These are phyloP conservation scores for Synanthedon vespiformis DNA, from an alignment of 2,888 invertebrate species.

Conservation along the genomic window DNA sequence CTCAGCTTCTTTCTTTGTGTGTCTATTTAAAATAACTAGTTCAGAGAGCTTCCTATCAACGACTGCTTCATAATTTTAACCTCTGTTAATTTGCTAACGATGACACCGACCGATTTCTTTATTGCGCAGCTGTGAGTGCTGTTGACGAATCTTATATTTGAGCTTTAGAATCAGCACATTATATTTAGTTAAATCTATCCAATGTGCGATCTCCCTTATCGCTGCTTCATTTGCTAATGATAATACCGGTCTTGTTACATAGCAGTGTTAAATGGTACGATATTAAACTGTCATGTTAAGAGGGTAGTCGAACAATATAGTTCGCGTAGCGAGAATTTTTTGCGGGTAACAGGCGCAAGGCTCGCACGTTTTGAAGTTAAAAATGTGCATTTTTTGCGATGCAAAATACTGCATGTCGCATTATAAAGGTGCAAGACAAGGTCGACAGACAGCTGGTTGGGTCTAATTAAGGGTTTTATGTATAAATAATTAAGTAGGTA, in stretches of 20 bases:
- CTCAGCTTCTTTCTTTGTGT: no score
- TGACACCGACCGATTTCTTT: no score
- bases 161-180: no score
- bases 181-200: no score
- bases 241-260: no score
- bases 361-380: slow-evolving; percentile 33
- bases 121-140: no score
- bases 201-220: no score
- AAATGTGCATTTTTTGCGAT: slow-evolving; percentile 56
- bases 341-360: slow-evolving; percentile 13
- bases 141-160: no score
- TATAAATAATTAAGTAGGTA: slow-evolving; percentile 64
- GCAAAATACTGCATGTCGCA: slow-evolving; percentile 53
- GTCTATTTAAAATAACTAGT: slow-evolving; percentile 51
- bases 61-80: slow-evolving; percentile 22
- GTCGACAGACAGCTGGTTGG: slow-evolving; percentile 48
- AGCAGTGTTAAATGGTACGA: no score
- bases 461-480: slow-evolving; percentile 68
- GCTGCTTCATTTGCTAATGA: no score
- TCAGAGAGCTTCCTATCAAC: slow-evolving; percentile 45
- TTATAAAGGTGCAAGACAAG: slow-evolving; percentile 63
- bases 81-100: no score
- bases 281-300: slow-evolving; percentile 32
- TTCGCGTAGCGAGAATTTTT: slow-evolving; percentile 19
- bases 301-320: slow-evolving; percentile 22